Percentiles rank a stretch among this genome's conserved stretches.
These are phyloP conservation scores for Aegypius monachus DNA, from an alignment of 2,113 vertebrate species.

Conservation along the genomic window DNA sequence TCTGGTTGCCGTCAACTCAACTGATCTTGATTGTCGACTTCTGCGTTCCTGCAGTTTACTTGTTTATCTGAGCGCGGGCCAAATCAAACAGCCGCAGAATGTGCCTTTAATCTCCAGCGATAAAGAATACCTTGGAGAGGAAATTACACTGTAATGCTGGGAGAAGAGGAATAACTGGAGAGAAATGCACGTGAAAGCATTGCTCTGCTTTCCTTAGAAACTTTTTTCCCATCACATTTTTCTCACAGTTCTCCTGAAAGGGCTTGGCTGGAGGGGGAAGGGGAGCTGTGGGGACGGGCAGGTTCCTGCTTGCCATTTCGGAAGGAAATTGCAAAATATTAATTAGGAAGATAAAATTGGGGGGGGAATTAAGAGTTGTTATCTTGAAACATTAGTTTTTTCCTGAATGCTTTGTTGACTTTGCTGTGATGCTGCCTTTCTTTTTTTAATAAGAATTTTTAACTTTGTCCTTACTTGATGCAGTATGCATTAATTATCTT, in stretches of 20 bases:
- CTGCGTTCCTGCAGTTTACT: conserved; percentile 59
- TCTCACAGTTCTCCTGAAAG: neutral
- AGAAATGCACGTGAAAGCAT: neutral
- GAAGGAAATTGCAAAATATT: neutral
- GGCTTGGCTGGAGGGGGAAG: neutral
- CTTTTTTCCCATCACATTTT: neutral
- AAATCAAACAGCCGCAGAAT: conserved; percentile 55
- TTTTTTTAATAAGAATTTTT: neutral
- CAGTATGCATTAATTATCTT: neutral
- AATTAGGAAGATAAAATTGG: neutral
- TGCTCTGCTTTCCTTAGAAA: neutral
- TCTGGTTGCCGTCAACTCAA: conserved; percentile 47
- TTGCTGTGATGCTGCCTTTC: neutral
- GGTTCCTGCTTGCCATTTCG: neutral
- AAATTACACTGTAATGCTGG: conserved; percentile 30
- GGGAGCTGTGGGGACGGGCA: neutral
- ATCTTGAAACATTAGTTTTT: neutral
- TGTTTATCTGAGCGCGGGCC: conserved; percentile 61
- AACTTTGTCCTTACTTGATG: neutral
- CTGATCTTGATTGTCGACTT: conserved; percentile 31
- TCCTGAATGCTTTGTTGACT: neutral
- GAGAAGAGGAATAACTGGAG: neutral
- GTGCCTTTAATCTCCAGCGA: conserved; percentile 63
- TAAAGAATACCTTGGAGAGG: conserved; percentile 69
- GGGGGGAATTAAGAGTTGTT: neutral